Base-by-base conservation (phyloP, 30 jellyfish, hydroid and myxozoan genomes). In the Cassiopea andromeda region DNA sequence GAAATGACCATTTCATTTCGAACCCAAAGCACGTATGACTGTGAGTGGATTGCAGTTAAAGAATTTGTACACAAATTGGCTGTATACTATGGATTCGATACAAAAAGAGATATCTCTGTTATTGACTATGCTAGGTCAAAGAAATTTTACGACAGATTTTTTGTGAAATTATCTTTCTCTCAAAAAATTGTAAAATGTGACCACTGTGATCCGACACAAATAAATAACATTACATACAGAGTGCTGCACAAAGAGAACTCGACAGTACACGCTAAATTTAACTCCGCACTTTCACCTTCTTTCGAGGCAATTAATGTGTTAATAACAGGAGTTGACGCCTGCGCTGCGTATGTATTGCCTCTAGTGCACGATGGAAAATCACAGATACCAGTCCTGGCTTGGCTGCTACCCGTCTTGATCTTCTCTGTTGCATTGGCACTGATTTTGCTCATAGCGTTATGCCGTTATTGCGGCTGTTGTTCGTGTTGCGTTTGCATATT, bases 381-480 rank as follows among this genome's bases (percentile, higher is more conserved):
- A 27, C 67, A 60, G 14, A 19, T 86, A 50, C 93, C 93, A 1
- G 60, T 86, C 45, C 66, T 57, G 93, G 93, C 88, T 2, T 86
- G 93, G 93, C 70, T 86, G 45, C 18, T 86, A 58, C 93, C 93
- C 1, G 93, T 86, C 15, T 7, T 86, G 61, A 76, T 86, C 1
- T 86, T 86, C 80, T 49, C 84, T 27, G 69, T 67, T 15, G 93
- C 93, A 16, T 54, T 86, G 47, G 93, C 93, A 44, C 49, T 86
- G 89, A 86, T 66, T 44, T 49, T 66, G 83, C 60, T 76, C 43
- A 48, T 77, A 13, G 89, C 93, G 48, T 54, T 86, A 46, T 86
- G 93, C 80, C 72, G 89, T 17, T 86, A 78, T 78, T 78, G 82
- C 27, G 93, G 93, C 1, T 86, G 93, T 48, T 75, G 89, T 46